phyloP scores from a whole-genome alignment of 2,797 vertebrate genomes.

The Helicolenus hilgendorfi region DNA sequence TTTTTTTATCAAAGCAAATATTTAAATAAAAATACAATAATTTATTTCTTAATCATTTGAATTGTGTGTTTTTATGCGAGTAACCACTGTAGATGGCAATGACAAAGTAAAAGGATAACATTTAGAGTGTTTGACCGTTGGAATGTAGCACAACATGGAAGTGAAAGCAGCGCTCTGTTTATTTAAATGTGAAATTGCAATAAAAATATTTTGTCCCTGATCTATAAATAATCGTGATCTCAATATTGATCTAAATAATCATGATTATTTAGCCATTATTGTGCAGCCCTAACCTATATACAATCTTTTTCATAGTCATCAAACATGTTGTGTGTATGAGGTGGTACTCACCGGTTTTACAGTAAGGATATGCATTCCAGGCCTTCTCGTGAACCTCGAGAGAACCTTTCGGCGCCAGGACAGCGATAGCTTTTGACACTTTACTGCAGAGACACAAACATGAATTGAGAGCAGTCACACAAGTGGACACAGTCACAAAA shows the following conservation, averaged over 20 bases:
- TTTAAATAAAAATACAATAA: not conserved
- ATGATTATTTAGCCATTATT: no score
- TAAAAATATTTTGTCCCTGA: no score
- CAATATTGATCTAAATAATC: no score
- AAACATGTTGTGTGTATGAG: not conserved
- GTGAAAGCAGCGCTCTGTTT: no score
- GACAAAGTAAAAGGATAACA: not conserved
- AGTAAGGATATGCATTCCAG: slow-evolving; percentile 99
- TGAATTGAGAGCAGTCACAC: not conserved
- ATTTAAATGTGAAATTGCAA: no score
- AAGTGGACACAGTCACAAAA: not conserved
- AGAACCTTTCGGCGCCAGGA: slow-evolving; percentile 94
- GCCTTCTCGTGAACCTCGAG: slow-evolving; percentile 96
- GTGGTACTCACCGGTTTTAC: slow-evolving; percentile 93
- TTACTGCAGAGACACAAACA: slow-evolving; percentile 90
- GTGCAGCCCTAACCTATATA: no score
- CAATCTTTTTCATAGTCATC: not conserved
- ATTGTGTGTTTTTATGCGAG: no score
- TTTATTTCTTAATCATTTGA: no score
- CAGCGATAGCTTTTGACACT: slow-evolving; percentile 92
- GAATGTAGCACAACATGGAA: no score
- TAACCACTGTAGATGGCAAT: not conserved
- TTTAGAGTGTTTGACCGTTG: not conserved
- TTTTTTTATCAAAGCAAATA: not conserved
- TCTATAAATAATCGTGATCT: no score